Evolutionary conservation across 2,888 invertebrate genomes (phyloP).

Genomic region (Ennomos quercinarius): DNA sequence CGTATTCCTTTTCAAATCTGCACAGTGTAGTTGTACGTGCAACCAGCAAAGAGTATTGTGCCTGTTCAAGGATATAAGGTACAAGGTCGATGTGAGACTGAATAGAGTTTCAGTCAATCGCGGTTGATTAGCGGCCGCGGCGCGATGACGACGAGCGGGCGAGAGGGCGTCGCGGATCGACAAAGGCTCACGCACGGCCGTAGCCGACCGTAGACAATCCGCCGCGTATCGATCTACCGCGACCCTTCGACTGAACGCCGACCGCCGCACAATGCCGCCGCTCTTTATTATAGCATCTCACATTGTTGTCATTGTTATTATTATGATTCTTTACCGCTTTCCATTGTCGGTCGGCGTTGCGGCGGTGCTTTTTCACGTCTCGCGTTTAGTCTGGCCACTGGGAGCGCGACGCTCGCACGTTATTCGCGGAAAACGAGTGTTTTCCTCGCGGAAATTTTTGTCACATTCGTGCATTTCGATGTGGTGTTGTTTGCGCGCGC

Average conservation of each 20-base stretch:
- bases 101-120: constrained; percentile 43
- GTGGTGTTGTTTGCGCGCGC: constrained; percentile 70
- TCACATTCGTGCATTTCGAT: constrained; percentile 62
- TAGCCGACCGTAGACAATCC: constrained; percentile 75
- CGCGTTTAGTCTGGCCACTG: constrained; percentile 84
- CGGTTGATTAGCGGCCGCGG: constrained; percentile 67
- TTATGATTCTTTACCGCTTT: constrained; percentile 86
- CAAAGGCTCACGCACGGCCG: constrained; percentile 78
- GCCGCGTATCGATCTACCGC: constrained; percentile 81
- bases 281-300: constrained; percentile 86
- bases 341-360: constrained; percentile 85
- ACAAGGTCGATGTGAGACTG: constrained; percentile 24
- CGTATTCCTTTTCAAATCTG: constrained; percentile 18
- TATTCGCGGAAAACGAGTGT: constrained; percentile 80
- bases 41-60: constrained; percentile 13
- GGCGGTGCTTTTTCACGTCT: constrained; percentile 85
- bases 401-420: constrained; percentile 85
- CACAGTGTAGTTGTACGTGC: constrained; percentile 16
- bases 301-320: constrained; percentile 86
- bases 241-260: constrained; percentile 83
- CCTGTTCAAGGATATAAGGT: constrained; percentile 17
- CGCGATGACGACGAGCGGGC: constrained; percentile 17
- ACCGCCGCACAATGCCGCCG: constrained; percentile 83
- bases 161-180: constrained; percentile 56
- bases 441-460: constrained; percentile 77